A percentile compares a stretch with the other conserved stretches of the same genome.
Conservation (phyloP, 2,113 vertebrate species). For the Caranx ignobilis region DNA sequence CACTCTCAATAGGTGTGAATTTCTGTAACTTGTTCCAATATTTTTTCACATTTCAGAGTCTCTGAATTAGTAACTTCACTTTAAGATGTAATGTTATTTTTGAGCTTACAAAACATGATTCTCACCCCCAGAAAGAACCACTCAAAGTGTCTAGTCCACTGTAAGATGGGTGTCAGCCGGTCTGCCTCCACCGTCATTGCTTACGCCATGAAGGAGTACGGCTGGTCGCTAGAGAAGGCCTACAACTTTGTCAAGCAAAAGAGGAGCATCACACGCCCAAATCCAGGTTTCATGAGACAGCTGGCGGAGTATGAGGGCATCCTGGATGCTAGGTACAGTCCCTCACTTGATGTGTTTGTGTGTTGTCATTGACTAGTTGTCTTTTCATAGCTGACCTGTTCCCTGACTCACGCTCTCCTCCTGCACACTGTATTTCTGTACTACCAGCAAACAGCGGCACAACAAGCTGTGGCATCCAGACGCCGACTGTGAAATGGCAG, state of each 20-base stretch:
- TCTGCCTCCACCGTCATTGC: conserved; percentile 97
- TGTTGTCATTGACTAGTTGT: not conserved
- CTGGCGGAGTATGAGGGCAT: conserved; percentile 97
- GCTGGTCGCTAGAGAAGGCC: conserved; percentile 95
- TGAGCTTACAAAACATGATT: not conserved
- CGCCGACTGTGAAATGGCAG: conserved; percentile 79
- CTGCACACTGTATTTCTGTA: conserved; percentile 1
- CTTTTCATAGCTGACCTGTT: not conserved
- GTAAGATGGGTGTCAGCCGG: conserved; percentile 98
- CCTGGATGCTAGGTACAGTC: conserved; percentile 91
- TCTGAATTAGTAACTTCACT: not conserved
- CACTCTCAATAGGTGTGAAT: not conserved
- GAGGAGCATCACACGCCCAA: conserved; percentile 92
- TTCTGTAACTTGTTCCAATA: not conserved
- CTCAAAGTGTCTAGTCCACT: conserved; percentile 98
- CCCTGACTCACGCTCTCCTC: not conserved
- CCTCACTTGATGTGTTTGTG: not conserved
- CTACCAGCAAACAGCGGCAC: conserved; percentile 94
- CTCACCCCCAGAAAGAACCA: conserved; percentile 87
- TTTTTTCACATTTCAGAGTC: not conserved
- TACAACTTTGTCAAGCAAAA: conserved; percentile 95
- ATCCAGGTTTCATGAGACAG: conserved; percentile 95
- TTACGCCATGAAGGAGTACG: conserved; percentile 97
- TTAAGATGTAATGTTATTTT: not conserved
- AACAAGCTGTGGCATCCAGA: conserved; percentile 97